Evolutionary conservation across 2,113 vertebrate genomes (phyloP), one percentile per base, ranked within the genome.

Genomic region (Callospermophilus lateralis): DNA sequence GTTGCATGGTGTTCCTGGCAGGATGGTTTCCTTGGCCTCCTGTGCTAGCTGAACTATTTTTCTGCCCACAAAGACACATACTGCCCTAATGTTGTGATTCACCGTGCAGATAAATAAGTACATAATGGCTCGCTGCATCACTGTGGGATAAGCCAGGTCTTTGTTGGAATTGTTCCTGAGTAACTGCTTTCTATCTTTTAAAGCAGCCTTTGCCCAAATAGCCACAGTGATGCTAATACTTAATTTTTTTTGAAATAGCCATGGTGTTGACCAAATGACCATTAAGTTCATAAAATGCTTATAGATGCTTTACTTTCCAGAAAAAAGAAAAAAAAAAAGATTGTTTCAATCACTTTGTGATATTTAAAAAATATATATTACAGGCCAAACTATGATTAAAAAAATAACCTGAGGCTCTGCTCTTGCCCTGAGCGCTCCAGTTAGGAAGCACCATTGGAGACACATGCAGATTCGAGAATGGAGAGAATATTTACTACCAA

Each of bases 401-500:
- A 55, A 73, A 28, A 55, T 45, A 45, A 39, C 32, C 61, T 1
- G 5, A 79, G 55, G 39, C 13, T 1, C 8, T 26, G 11, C 8
- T 53, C 51, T 76, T 16, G 37, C 19, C 22, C 6, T 5, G 42
- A 58, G 16, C 15, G 16, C 32, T 61, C 26, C 65, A 48, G 68
- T 37, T 32, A 37, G 8, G 63, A 37, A 89, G 15, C 45, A 17
- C 37, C 6, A 4, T 9, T 22, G 45, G 58, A 81, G 45, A 51
- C 13, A 13, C 0, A 16, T 6, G 34, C 32, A 10, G 32, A 61
- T 45, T 48, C 2, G 19, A 58, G 55, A 89, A 13, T 13, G 34
- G 34, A 95, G 48, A 53, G 39, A 53, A 4, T 67, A n/a, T 73
- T 94, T 84, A 93, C 97, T 78, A 72, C 76, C 51, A 55, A 34